These are phyloP conservation scores for Sphaeramia orbicularis DNA, from an alignment of 2,797 vertebrate species.

Conservation along the genomic window DNA sequence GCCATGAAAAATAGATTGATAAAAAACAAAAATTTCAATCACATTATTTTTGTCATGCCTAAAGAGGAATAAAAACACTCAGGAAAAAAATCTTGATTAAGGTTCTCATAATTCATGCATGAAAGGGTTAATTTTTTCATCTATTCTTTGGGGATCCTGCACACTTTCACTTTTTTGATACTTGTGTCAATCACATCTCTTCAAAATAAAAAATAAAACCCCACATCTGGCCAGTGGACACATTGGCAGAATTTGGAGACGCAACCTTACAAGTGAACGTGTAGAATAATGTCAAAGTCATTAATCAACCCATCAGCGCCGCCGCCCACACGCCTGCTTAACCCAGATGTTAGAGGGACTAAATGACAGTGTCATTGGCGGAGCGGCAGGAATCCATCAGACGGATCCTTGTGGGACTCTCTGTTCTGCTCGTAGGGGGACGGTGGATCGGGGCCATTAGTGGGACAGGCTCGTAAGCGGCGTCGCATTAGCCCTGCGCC, in stretches of 20 bases:
- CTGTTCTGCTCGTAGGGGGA: constrained; percentile 41
- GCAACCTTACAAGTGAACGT: constrained; percentile 28
- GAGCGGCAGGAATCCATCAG: constrained; percentile 82
- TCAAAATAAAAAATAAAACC: too few species aligned
- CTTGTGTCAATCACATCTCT: too few species aligned
- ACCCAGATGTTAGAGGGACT: constrained; percentile 83
- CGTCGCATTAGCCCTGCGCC: constrained; percentile 85
- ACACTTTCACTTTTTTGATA: too few species aligned
- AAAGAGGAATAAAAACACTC: too few species aligned
- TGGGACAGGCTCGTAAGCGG: constrained; percentile 80
- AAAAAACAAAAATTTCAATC: too few species aligned
- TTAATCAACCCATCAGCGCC: constrained; percentile 72
- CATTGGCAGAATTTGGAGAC: constrained; percentile 3
- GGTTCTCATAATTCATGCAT: too few species aligned
- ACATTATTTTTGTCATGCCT: too few species aligned
- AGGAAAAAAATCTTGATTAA: too few species aligned
- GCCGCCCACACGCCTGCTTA: constrained; percentile 76
- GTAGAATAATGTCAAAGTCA: constrained; percentile 48
- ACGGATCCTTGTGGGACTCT: constrained; percentile 75
- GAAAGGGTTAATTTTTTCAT: too few species aligned
- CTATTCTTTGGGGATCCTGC: too few species aligned
- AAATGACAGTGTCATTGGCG: constrained; percentile 82
- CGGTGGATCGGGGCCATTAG: constrained; percentile 74
- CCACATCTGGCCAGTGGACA: constrained; percentile 10
- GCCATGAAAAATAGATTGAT: too few species aligned